Evolutionary conservation across 2,797 vertebrate genomes (phyloP), one percentile per base, ranked within the genome.

Genomic region (Sarcophilus harrisii): DNA sequence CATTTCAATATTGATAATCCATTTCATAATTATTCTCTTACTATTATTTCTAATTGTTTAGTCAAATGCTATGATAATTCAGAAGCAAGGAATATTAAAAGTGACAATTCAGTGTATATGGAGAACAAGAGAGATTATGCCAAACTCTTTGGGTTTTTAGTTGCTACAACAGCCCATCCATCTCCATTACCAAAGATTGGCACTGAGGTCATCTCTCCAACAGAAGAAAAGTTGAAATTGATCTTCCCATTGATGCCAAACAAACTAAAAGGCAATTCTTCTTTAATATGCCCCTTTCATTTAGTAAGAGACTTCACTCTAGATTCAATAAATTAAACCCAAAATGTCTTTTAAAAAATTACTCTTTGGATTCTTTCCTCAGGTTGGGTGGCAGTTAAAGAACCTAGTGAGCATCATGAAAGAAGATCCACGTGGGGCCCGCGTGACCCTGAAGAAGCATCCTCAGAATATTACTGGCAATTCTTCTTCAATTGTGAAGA

Each of bases 311-410:
- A 92, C 57, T 95, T 94, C 93, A 62, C 91, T 95, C 93, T 27
- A 57, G 2, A 59, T 92, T 93, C 45, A 92, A 58, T 59, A 10
- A 94, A 18, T 95, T 32, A 90, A 94, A 91, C 0, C 0, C 91
- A 96, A 94, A 96, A 0, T 81, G 6, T 73, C 90, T 98, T 96
- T 96, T 93, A 93, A 94, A 97, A 95, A 66, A 28, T 91, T 97
- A 8, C 95, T 92, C 49, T 89, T 52, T 60, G 98, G 81, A 13
- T 89, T 97, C 96, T 97, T 92, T 93, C 94, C 93, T 91, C 96
- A 99, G 99, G 99, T 99, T 98, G 99, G 99, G 98, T 99, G 99
- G 99, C 99, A 99, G 98, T 98, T 99, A 98, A 99, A 99, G 98
- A 99, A 99, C 98, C 98, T 99, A 66, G 99, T 99, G 89, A 99